These are phyloP conservation scores for Trinorchestia longiramus DNA, from an alignment of 1,140 invertebrate species.

Conservation along the genomic window DNA sequence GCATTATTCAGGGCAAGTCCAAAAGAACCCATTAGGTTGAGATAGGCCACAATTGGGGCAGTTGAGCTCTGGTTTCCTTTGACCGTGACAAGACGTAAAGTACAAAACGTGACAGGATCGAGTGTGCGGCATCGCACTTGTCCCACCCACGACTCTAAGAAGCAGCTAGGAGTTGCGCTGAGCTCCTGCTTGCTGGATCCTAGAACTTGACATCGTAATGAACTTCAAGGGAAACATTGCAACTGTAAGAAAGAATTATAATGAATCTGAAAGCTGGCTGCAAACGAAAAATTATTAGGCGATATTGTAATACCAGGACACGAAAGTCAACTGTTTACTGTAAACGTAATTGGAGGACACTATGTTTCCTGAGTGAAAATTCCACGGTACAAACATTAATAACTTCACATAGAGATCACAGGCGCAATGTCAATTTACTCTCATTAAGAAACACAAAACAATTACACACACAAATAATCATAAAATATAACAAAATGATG, in stretches of 20 bases:
- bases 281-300: neutral
- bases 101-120: neutral
- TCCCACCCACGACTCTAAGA: neutral
- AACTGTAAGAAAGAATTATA: too few species aligned
- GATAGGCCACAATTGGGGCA: neutral
- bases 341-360: neutral
- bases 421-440: too few species aligned
- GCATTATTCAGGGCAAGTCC: constrained; percentile 22
- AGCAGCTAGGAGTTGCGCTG: neutral
- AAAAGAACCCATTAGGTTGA: constrained; percentile 22
- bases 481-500: too few species aligned
- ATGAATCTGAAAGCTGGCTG: neutral
- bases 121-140: neutral
- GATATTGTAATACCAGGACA: neutral
- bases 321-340: neutral
- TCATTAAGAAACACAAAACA: too few species aligned
- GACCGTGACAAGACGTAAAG: constrained; percentile 5
- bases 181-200: too few species aligned
- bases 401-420: neutral
- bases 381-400: neutral
- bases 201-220: neutral
- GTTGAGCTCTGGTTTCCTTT: neutral
- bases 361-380: neutral
- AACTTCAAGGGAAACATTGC: too few species aligned
- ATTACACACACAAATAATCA: too few species aligned